Base-by-base conservation (phyloP, 1,140 invertebrate genomes). In the Oryctes rhinoceros region DNA sequence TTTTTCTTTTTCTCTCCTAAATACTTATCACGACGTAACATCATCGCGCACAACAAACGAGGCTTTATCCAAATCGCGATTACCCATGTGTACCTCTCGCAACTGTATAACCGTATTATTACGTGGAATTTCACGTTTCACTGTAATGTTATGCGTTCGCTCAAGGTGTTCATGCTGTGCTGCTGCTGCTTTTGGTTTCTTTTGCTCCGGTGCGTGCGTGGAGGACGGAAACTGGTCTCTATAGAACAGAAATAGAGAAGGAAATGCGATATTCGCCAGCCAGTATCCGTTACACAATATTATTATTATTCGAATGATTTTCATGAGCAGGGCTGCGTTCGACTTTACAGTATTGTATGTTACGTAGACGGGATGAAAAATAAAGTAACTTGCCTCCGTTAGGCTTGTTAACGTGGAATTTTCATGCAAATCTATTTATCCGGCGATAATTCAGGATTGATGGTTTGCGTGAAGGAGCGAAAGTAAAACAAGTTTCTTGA, bases 31-130 rank as follows among this genome's bases (percentile, higher is more conserved):
- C 49, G n/a, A 53, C 13, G 49, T 15, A 53, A 53, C 11, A 53
- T 48, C 13, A 30, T 30, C 0, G 24, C 24, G 9, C 39, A 10
- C 39, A 44, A 44, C 39, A 44, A 44, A 44, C 9, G 39, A 44
- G 13, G n/a, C 11, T 15, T 53, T 53, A 4, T 18, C 13, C 11
- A 53, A 15, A 53, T 15, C n/a, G 11, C 49, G 11, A 15, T 53
- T 15, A 53, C n/a, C n/a, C 11, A 15, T 15, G n/a, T 15, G n/a
- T 53, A 18, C n/a, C 49, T 67, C 18, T 67, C 30, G n/a, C 24
- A 67, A 67, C 65, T 67, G 20, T 24, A 24, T 67, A 67, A 67
- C 65, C 65, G 20, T 67, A 13, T 67, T 18, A 67, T 24, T 67
- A 67, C 65, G 9, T 18, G 65, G 20, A 67, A 67, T 24, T 20